Base-by-base conservation (phyloP, 1,140 invertebrate genomes). In the Drosophila asahinai region DNA sequence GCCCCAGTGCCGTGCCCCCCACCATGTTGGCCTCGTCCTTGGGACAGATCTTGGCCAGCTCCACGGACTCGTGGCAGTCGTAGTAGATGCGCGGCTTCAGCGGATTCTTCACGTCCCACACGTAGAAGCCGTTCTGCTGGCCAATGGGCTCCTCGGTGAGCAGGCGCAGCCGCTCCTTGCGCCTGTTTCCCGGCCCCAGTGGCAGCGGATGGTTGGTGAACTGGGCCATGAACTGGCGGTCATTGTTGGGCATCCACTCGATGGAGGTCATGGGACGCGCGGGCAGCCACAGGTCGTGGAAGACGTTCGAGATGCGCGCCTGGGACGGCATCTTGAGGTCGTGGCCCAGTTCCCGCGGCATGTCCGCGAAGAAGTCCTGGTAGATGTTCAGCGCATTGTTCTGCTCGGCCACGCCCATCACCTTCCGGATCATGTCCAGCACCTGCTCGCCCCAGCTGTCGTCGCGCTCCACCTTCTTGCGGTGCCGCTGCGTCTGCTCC, bases 381-480 rank as follows among this genome's bases (percentile, higher is more conserved):
- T 98, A 98, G 83, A 98, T 97, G 91, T 98, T 96, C 66, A 98
- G 95, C 3, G 97, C 96, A 93, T 98, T 98, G 92, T 99, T 99
- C 93, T 98, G 97, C 77, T 96, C 94, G 36, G 98, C 96, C 65
- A 95, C 96, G 12, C 38, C n/a, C 47, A 77, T 80, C 3, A 89
- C 58, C 7, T 25, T 48, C 1, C 66, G 27, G 14, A 92, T 91
- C 42, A 93, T 51, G 0, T 64, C n/a, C 7, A 74, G 71, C 2
- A 93, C 84, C 61, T 93, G 86, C 25, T 55, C 27, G 7, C 92
- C 86, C 94, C 90, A 81, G 97, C 98, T 71, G 90, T 99, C 98
- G 86, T 99, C 98, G 89, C 99, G 98, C 93, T 98, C 97, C n/a
- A 98, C 95, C 93, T 98, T 98, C 77, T 98, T 97, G 60, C 97